Conservation (phyloP, 2,797 vertebrate genomes). For the Lagodon rhomboides region DNA sequence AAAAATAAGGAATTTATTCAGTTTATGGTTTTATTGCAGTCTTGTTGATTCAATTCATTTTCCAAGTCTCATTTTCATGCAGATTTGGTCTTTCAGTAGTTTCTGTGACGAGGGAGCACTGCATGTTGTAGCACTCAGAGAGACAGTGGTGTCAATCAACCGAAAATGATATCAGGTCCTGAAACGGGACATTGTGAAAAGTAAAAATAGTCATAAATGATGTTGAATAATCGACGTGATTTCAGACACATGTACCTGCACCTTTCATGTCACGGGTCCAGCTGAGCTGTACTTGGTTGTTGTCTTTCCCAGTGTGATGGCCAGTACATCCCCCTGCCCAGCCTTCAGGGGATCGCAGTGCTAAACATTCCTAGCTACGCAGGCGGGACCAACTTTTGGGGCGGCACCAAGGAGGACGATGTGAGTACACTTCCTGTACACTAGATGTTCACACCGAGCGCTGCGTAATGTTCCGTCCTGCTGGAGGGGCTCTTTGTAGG, state of each 20-base stretch:
- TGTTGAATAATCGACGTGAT: not conserved
- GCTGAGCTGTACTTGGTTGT: not conserved
- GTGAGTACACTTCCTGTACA: conserved; percentile 84
- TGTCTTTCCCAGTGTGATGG: conserved; percentile 91
- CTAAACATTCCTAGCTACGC: conserved; percentile 98
- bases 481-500: not conserved
- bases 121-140: too few relatives aligned
- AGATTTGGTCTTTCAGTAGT: too few relatives aligned
- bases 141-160: not conserved
- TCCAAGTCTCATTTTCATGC: too few relatives aligned
- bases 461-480: conserved; percentile 29
- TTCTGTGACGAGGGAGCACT: too few relatives aligned
- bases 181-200: not conserved
- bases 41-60: too few relatives aligned
- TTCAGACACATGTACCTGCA: not conserved
- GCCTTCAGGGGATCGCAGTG: conserved; percentile 97
- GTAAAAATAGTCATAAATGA: not conserved
- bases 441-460: conserved; percentile 1
- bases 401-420: conserved; percentile 98
- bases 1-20: too few relatives aligned
- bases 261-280: not conserved
- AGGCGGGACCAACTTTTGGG: conserved; percentile 99
- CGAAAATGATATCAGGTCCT: not conserved
- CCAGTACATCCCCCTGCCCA: conserved; percentile 98
- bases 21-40: too few relatives aligned